Base-by-base conservation (phyloP, 2,797 vertebrate species). In the Hoplostethus mediterraneus region DNA sequence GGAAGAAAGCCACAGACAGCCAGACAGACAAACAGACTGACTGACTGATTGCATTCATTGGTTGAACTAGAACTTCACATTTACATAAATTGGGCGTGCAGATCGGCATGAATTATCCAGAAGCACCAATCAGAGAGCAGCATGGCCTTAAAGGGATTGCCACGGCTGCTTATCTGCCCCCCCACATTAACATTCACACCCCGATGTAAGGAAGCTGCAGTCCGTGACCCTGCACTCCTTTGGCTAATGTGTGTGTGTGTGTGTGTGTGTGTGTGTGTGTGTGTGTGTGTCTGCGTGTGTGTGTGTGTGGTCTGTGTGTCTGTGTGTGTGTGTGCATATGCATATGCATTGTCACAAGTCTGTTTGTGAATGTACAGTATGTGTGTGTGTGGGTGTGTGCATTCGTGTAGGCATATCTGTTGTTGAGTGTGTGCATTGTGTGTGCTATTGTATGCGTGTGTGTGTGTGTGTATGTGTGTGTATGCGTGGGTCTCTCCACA, bases 121-220 rank as follows among this genome's bases (percentile, higher is more conserved):
- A 65, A 69, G 80, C 86, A 81, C 81, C 79, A 85, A 85, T 58
- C 74, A 84, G 56, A 58, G 63, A 81, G 66, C 61, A 82, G 55
- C 64, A 60, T 47, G 79, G 69, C 73, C 83, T 89, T 92, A 93
- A 95, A 91, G 87, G 90, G 93, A 93, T 93, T 91, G 87, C 87
- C 90, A 92, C 61, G 86, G 90, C 82, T 91, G 91, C 90, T 94
- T 92, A 92, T 94, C 87, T 92, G 82, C 87, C 89, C 67, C 73
- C 82, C 11, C 77, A 86, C 90, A 94, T 94, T 94, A 93, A 94
- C 94, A 94, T 94, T 94, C 92, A 91, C 75, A 80, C 75, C 82
- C 84, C 85, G 89, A 91, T 89, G 84, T 89, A 86, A 92, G 87
- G 67, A 79, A 74, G 82, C 85, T 88, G 87, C 90, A 93, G 90